phyloP scores from a whole-genome alignment of 2,797 vertebrate species.

The Aotus griseimembra region DNA sequence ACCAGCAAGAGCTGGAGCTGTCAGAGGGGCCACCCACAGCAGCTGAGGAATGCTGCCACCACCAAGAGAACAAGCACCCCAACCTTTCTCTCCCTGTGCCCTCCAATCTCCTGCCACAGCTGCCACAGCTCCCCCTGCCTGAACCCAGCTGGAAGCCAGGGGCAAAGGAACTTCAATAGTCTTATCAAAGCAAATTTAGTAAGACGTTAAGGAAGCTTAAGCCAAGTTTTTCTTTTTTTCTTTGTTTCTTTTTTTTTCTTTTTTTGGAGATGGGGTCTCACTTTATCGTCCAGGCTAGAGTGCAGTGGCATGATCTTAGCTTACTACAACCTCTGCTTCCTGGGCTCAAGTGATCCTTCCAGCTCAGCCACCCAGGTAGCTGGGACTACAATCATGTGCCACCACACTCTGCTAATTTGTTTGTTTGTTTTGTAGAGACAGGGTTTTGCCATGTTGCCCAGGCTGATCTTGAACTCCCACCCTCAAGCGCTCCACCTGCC shows the following conservation, averaged over 20 bases:
- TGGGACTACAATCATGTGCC: too few species aligned
- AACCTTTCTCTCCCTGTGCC: background rate
- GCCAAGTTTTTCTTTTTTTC: background rate
- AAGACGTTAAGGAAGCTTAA: accelerated
- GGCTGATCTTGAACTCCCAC: background rate
- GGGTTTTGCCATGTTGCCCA: too few species aligned
- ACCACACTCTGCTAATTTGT: too few species aligned
- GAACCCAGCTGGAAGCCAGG: background rate
- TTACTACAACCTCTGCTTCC: background rate
- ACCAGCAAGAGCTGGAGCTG: background rate
- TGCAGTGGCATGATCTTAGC: background rate
- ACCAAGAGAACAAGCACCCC: too few species aligned
- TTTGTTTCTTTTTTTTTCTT: background rate
- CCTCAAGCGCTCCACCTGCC: background rate
- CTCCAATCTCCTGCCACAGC: background rate
- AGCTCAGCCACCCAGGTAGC: background rate
- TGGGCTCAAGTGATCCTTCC: background rate
- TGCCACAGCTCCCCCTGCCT: background rate
- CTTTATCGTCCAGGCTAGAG: background rate
- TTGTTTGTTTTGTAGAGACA: too few species aligned
- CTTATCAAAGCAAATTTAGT: background rate
- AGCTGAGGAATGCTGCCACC: background rate
- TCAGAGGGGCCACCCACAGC: background rate
- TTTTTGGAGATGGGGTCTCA: background rate
- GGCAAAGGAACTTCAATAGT: background rate